phyloP scores from a whole-genome alignment of 1,140 invertebrate genomes.

The Vanessa tameamea region DNA sequence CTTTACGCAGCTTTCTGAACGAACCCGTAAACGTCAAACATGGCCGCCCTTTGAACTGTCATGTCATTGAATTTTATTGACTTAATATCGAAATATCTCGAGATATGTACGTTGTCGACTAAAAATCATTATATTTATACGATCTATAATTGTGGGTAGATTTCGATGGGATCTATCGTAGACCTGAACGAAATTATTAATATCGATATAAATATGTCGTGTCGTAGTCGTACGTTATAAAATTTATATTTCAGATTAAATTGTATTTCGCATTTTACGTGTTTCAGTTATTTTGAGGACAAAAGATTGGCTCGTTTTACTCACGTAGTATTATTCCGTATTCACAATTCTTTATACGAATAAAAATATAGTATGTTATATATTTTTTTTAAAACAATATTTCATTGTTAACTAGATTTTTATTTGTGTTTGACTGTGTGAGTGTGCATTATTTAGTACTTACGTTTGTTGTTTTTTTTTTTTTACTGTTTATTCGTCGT shows the following conservation, averaged over 20 bases:
- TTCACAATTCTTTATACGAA: conserved; percentile 10
- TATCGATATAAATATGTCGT: neutral
- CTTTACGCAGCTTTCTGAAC: too few relatives aligned
- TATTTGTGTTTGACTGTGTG: neutral
- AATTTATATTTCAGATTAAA: conserved; percentile 12
- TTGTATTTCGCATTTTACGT: conserved; percentile 16
- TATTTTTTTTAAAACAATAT: neutral
- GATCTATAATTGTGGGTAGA: too few relatives aligned
- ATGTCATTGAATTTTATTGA: too few relatives aligned
- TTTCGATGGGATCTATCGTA: too few relatives aligned
- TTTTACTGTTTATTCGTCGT: too few relatives aligned
- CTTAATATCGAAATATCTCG: too few relatives aligned
- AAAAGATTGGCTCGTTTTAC: conserved; percentile 24
- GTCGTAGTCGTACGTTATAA: neutral
- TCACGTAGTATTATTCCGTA: conserved; percentile 10
- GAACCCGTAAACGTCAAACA: neutral
- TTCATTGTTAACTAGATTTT: conserved; percentile 8
- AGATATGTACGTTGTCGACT: too few relatives aligned
- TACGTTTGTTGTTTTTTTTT: neutral
- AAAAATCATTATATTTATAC: too few relatives aligned
- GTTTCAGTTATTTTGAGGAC: conserved; percentile 20
- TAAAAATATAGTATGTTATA: neutral
- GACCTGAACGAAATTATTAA: too few relatives aligned
- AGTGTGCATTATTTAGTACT: neutral
- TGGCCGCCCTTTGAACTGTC: too few relatives aligned